Evolutionary conservation across 1,140 invertebrate species (phyloP), one percentile per base, ranked within the genome.

Genomic region (Mya arenaria): DNA sequence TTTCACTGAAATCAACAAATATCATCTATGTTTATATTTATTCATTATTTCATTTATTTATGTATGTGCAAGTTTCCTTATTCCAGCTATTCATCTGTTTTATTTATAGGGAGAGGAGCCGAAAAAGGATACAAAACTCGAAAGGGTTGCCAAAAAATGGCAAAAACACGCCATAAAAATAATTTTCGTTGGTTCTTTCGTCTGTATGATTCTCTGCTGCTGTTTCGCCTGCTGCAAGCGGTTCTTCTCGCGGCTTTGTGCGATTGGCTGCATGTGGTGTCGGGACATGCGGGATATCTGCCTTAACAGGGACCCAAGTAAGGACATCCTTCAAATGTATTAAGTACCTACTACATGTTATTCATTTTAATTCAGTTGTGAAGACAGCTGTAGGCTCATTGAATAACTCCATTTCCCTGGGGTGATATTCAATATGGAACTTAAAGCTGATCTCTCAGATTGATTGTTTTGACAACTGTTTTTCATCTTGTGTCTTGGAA

Each of bases 131-230:
- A 69, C 65, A 32, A 62, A 68, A 17, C 62, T 80, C 23, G 66
- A 71, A 39, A 71, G 71, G 34, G 69, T 80, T 62, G 77, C 77
- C 1, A 80, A 80, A 71, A 60, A 36, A n/a, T 80, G 77, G 77
- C 77, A 80, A n/a, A 80, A 80, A 34, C 63, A 80, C 25, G 36
- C 55, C 1, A 19, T 80, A 1, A 80, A 80, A 41, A 25, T 60
- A 0, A 69, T 80, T 25, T 80, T 80, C 41, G 5, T 80, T 30
- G 69, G 69, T 44, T 80, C 65, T 8, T 28, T 80, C 55, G 15
- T 41, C 28, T 30, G 36, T n/a, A 80, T 68, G 55, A 48, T 80
- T 41, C 36, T 17, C 4, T 69, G 65, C 41, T 80, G 77, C 36
- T 69, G 65, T n/a, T 30, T 58, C 17, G 77, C 63, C 5, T 71